Evolutionary conservation across 2,888 invertebrate genomes (phyloP), one percentile per base, ranked within the genome.

Genomic region (Malthinus flaveolus): DNA sequence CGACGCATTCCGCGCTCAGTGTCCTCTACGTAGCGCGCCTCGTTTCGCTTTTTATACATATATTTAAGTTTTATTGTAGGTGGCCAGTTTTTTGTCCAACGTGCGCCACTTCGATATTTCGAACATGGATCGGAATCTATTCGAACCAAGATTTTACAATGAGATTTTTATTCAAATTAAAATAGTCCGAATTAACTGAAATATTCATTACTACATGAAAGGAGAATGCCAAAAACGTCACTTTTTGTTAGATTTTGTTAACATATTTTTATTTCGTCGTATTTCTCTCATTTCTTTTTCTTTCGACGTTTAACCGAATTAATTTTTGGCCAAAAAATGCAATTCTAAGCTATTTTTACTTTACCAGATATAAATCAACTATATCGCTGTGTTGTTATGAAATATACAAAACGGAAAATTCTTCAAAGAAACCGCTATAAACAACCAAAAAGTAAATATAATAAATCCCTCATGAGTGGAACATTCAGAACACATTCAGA

Each of bases 151-250:
- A 64, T 64, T 56, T 52, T 51, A 63, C 66, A 65, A 70, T 68
- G 68, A 62, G 70, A 68, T 66, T 66, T 66, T 63, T 64, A 65
- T 68, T 73, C 68, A 69, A 73, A 73, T 73, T 73, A 72, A 74
- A 73, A 72, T 72, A 64, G 70, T 65, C 66, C 71, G 73, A 74
- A 76, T 75, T 73, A 74, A 73, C 74, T 75, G 74, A 75, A 76
- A 75, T 75, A 75, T 76, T 75, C 76, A 76, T 76, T 70, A 72
- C 67, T 70, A 75, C 75, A 75, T 69, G 73, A 71, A 69, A 69
- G 62, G 63, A 70, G 74, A 75, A 76, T 76, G 61, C 57, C 49
- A 52, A 34, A 55, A 56, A 56, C 55, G 57, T 60, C 59, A 60
- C 44, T 55, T 55, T 61, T 65, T 63, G 59, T 59, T 46, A 11